Base-by-base conservation (phyloP, 23 tunicate species). In the Halocynthia aurantium region DNA sequence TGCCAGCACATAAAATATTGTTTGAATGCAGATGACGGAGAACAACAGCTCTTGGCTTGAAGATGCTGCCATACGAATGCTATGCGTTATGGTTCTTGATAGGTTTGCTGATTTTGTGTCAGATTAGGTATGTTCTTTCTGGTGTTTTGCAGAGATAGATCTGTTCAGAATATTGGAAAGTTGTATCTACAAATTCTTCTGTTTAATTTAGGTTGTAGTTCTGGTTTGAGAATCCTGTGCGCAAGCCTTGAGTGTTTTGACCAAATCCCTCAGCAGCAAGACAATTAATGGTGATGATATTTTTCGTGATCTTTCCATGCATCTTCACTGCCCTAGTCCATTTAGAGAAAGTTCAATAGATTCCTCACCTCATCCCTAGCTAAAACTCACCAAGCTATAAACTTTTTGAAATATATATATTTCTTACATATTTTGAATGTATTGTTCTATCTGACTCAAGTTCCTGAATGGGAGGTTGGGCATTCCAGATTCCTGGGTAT, bases 121-220 rank as follows among this genome's bases (percentile, higher is more conserved):
- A 6, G 99, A 95, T 82, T 91, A 92, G 85, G 97, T 91, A n/a
- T 13, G n/a, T n/a, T n/a, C n/a, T n/a, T n/a, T n/a, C n/a, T n/a
- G n/a, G n/a, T n/a, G n/a, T n/a, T n/a, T n/a, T 57, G 62, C 13
- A 11, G 11, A 57, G 13, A 10, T 10, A 57, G 13, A 10, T 10
- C 11, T 57, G 11, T 57, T 57, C 62, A 57, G 11, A 10, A 13
- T 13, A 57, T 57, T 57, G 62, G 13, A 10, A 57, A 57, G 62
- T 11, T 57, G 62, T 57, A 13, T 13, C 13, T 57, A 57, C 56
- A 15, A 53, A 53, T 75, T 53, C 10, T 13, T 53, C 10, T 12
- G 15, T 21, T 12, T 8, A 10, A 10, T 22, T 71, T 64, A 87
- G 86, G 97, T 86, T 15, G 91, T 87, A 6, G 97, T n/a, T 68